Conservation (phyloP, 2,888 invertebrate species). For the Troides oblongomaculatus region DNA sequence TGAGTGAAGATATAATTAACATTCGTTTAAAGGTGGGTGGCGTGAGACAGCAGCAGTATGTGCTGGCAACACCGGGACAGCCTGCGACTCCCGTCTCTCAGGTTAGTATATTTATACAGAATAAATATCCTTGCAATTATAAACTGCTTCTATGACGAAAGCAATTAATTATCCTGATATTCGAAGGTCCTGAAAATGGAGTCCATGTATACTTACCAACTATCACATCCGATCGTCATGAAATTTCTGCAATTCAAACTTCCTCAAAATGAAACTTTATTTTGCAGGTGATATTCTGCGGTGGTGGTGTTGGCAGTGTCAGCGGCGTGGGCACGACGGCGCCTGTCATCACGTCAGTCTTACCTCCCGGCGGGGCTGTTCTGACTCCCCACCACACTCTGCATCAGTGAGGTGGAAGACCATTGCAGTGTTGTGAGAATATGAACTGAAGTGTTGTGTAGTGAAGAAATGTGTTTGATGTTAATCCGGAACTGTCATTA, state of each 20-base stretch:
- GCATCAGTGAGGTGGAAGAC: constrained; percentile 49
- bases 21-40: constrained; percentile 57
- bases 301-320: constrained; percentile 48
- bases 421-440: not conserved
- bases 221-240: no score
- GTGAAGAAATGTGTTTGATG: not conserved
- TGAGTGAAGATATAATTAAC: not conserved
- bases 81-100: constrained; percentile 67
- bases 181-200: no score
- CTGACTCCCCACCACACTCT: constrained; percentile 67
- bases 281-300: constrained; percentile 71
- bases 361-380: constrained; percentile 67
- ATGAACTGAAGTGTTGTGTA: not conserved
- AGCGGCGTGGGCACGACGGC: constrained; percentile 46
- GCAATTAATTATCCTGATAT: no score
- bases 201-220: no score
- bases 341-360: constrained; percentile 66
- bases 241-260: not conserved
- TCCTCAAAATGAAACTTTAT: not conserved
- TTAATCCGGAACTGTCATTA: not conserved
- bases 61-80: constrained; percentile 63
- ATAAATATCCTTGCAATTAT: no score
- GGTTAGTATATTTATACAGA: constrained; percentile 38
- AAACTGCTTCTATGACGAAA: no score
- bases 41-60: constrained; percentile 70